Percentiles rank a stretch among this genome's conserved stretches.
Evolutionary conservation across 2,113 vertebrate species (phyloP).

Genomic region (Barnardius zonarius): DNA sequence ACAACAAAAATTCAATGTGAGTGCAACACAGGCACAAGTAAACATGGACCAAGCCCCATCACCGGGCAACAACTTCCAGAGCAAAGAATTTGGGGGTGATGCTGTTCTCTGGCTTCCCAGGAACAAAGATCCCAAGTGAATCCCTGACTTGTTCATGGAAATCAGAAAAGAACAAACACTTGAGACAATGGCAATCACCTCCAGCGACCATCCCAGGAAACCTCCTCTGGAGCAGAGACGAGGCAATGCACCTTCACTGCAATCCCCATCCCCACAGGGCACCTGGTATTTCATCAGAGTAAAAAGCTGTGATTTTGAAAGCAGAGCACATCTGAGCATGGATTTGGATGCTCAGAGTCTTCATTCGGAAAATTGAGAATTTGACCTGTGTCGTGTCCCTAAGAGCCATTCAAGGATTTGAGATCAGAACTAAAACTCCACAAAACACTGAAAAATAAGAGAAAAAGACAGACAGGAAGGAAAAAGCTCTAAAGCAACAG

Average conservation of each 20-base stretch:
- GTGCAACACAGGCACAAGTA: neutral
- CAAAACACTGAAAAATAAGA: neutral
- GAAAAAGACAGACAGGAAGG: constrained; percentile 40
- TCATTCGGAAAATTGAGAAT: neutral
- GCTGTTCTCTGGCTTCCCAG: neutral
- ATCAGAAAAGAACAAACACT: neutral
- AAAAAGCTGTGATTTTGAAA: neutral
- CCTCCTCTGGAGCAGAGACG: neutral
- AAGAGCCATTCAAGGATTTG: neutral
- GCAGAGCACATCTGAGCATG: neutral
- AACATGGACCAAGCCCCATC: accelerated
- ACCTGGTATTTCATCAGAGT: accelerated
- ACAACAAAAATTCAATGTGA: neutral
- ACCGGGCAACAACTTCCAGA: neutral
- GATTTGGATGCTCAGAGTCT: neutral
- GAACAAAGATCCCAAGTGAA: neutral
- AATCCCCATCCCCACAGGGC: neutral
- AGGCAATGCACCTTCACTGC: accelerated
- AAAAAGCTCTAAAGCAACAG: constrained; percentile 32
- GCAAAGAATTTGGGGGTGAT: neutral
- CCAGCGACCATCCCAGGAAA: neutral
- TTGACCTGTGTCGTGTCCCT: neutral
- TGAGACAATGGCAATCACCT: neutral
- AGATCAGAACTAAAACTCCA: neutral
- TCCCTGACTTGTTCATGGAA: neutral